Base-by-base conservation (phyloP, 2,113 vertebrate genomes). In the Leptosomus discolor region DNA sequence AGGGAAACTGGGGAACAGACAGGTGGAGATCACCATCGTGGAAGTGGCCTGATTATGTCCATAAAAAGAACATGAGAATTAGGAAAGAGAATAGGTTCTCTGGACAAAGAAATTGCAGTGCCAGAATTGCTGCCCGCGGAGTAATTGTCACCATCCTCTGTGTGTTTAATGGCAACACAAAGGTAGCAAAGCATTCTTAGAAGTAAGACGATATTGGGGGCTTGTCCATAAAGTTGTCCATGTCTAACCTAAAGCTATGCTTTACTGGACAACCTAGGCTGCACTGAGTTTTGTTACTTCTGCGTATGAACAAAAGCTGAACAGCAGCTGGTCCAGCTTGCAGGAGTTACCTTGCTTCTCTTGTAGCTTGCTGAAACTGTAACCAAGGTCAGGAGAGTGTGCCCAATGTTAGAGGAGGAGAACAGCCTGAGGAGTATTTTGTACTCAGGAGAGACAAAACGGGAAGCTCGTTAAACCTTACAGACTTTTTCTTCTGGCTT, bases 141-240 rank as follows among this genome's bases (percentile, higher is more conserved):
- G 26, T 29, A 68, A 54, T 56, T 79, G 30, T 29, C 53, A 61
- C 54, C 79, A n/a, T 56, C 23, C 18, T 79, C 23, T 29, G 8
- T 19, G 7, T 73, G 41, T 79, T 79, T 43, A 51, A 78, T 1
- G 7, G 15, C 11, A 64, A 13, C 2, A 11, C 2, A 5, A 69
- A 23, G 5, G 15, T 30, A 69, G 4, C 4, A 69, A 73, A 32
- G 2, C 5, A 16, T 51, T 37, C 34, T 50, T 77, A 3, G 5
- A 69, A 43, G 14, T 22, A 79, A 80, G n/a, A 39, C 48, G 17
- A 15, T 34, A 39, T 0, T 29, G 10, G 6, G 4, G 1, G 0
- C 0, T 23, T 48, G 29, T 51, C 34, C 7, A 4, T 46, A 43
- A 36, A 3, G 6, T 68, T 69, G 6, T 6, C 37, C 23, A 45